Evolutionary conservation across 2,113 vertebrate species (phyloP), one percentile per base, ranked within the genome.

Genomic region (Porphyrio hochstetteri): DNA sequence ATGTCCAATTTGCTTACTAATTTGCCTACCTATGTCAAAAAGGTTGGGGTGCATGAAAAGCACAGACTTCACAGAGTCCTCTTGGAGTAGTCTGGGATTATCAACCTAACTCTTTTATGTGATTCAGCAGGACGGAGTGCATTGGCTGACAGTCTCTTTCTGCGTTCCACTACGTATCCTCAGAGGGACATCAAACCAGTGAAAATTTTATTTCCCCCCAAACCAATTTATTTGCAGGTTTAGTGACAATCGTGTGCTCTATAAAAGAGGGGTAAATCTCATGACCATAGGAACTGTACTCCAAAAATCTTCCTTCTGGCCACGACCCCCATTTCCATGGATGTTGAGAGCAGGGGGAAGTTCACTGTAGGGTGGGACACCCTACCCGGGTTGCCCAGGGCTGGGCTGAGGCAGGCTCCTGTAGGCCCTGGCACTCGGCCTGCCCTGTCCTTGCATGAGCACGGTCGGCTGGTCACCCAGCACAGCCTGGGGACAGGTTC

Each of bases 201-300:
- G 42, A 33, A 52, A 78, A 44, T 29, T 53, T 24, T 44, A 56
- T 67, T 84, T 60, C 36, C 36, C 14, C 7, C 7, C 6, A 75
- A 75, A 2, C 0, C 2, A 27, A n/a, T 6, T 50, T 63, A 63
- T 83, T 76, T 75, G 42, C 48, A 64, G 59, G 23, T 80, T 76
- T 86, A 91, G 16, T 3, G 4, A 31, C 27, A 50, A 36, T 28
- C 0, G 0, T 25, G 17, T 19, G 3, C 35, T 1, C 0, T 53
- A 27, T 5, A 55, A 76, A 80, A 82, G 20, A 25, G 4, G 15
- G 24, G 17, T 27, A 53, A 63, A 74, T 33, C 11, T 42, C 59
- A 48, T 31, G 38, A 59, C 33, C 8, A 2, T 35, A 25, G 9
- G 8, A 86, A 38, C 27, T 9, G 20, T 3, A 1, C 19, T 72